These are phyloP conservation scores for Lagodon rhomboides DNA, from an alignment of 2,797 vertebrate genomes.

Conservation along the genomic window DNA sequence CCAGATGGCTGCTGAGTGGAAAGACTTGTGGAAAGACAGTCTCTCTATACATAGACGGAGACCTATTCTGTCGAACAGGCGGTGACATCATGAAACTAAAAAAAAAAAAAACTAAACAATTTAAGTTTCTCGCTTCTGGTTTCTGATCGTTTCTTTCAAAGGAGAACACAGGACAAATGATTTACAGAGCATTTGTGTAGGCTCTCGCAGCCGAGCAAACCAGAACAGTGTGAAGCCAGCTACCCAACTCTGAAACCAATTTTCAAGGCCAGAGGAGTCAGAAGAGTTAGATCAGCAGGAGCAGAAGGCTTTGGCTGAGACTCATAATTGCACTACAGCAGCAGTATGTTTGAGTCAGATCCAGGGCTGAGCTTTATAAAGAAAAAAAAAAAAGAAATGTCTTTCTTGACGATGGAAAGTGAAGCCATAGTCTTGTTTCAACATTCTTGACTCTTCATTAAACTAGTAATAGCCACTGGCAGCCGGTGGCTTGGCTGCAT, in stretches of 20 bases:
- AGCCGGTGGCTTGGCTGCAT: slow-evolving; percentile 20
- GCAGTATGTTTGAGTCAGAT: neutral
- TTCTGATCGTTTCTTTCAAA: neutral
- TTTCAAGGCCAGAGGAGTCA: slow-evolving; percentile 3
- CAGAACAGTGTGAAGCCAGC: neutral
- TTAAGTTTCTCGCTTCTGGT: neutral
- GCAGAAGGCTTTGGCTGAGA: neutral
- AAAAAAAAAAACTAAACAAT: neutral
- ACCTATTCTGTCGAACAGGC: neutral
- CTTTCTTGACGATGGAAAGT: neutral
- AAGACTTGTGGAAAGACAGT: no score
- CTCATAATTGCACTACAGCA: neutral
- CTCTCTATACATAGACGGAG: neutral
- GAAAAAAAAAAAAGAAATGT: slow-evolving; percentile 15
- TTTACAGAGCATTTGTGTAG: neutral
- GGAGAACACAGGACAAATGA: neutral
- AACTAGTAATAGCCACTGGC: slow-evolving; percentile 5
- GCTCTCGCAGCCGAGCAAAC: neutral
- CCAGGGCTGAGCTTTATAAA: neutral
- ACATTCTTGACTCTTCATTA: slow-evolving; percentile 7
- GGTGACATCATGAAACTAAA: neutral
- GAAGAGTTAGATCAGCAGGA: neutral
- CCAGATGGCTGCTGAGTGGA: no score
- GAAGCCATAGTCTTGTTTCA: slow-evolving; percentile 17
- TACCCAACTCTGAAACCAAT: no score